Percentiles rank a stretch among this genome's conserved stretches.
These are phyloP conservation scores for Ammodytes marinus DNA, from an alignment of 2,113 vertebrate species.

Conservation along the genomic window DNA sequence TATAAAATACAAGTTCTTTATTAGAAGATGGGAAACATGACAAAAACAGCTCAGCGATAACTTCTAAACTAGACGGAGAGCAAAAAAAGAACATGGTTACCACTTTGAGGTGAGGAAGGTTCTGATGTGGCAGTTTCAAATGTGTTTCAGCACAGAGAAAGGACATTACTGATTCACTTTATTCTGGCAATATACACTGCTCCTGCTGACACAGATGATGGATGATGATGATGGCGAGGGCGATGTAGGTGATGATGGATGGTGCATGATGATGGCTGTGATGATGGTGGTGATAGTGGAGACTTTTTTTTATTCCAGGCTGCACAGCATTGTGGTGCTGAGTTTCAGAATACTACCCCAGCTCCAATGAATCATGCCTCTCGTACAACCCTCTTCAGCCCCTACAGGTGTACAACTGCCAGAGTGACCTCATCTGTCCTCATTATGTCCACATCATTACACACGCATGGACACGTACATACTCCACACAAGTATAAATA, in stretches of 20 bases:
- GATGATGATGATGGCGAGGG: conserved; percentile 55
- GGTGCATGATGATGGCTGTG: conserved; percentile 52
- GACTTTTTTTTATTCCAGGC: conserved; percentile 15
- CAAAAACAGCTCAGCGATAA: background rate
- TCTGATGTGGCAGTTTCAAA: background rate
- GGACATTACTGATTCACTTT: conserved; percentile 18
- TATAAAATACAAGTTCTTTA: background rate
- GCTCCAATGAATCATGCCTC: conserved; percentile 60
- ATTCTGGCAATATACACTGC: conserved; percentile 12
- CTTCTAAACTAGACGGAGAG: background rate
- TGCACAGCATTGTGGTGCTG: conserved; percentile 11
- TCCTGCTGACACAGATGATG: conserved; percentile 39
- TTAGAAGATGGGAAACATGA: background rate
- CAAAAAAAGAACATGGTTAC: background rate
- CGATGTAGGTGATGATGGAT: conserved; percentile 47
- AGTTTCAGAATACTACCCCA: conserved; percentile 8
- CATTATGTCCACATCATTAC: conserved; percentile 71
- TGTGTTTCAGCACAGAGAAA: conserved; percentile 13
- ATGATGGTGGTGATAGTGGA: conserved; percentile 56
- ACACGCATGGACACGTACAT: conserved; percentile 44
- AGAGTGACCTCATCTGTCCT: conserved; percentile 74
- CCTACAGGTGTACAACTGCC: conserved; percentile 70
- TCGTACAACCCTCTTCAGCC: conserved; percentile 27
- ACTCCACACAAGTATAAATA: conserved; percentile 49
- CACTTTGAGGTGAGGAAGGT: background rate